phyloP scores from a whole-genome alignment of 2,888 invertebrate genomes.

The Miltochrista miniata region DNA sequence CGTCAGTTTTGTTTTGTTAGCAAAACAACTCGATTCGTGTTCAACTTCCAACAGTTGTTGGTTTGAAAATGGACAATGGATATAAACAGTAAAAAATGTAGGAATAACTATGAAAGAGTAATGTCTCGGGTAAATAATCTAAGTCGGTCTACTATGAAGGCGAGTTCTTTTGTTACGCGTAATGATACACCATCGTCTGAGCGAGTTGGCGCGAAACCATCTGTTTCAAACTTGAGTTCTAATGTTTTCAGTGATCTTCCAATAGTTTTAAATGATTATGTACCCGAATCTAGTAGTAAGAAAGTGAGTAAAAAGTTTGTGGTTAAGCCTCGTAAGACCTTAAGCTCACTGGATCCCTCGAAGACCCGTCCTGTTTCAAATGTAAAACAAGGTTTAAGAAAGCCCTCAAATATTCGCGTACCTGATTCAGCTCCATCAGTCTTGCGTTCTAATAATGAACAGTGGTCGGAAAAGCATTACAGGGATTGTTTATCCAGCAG shows the following conservation, averaged over 20 bases:
- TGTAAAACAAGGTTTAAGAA: constrained; percentile 28
- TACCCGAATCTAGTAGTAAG: constrained; percentile 42
- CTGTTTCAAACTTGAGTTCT: constrained; percentile 57
- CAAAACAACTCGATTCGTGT: constrained; percentile 31
- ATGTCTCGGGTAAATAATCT: constrained; percentile 65
- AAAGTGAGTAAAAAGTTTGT: constrained; percentile 47
- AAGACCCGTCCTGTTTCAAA: constrained; percentile 42
- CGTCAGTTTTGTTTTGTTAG: constrained; percentile 23
- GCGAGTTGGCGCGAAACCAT: constrained; percentile 66
- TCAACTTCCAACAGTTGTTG: neutral
- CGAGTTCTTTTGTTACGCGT: constrained; percentile 58
- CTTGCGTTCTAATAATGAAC: constrained; percentile 35
- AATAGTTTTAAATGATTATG: constrained; percentile 63
- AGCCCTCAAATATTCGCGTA: constrained; percentile 34
- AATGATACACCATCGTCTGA: constrained; percentile 57
- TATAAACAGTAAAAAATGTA: constrained; percentile 28
- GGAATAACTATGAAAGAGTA: constrained; percentile 62
- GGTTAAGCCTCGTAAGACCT: constrained; percentile 66
- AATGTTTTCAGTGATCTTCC: constrained; percentile 67
- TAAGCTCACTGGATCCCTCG: constrained; percentile 64
- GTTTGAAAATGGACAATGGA: constrained; percentile 48
- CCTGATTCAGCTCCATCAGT: constrained; percentile 57
- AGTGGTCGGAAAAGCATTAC: constrained; percentile 53
- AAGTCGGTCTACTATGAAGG: constrained; percentile 47
- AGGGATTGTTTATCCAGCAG: constrained; percentile 61